Evolutionary conservation across 1,140 invertebrate genomes (phyloP).

Genomic region (Drosophila saltans): DNA sequence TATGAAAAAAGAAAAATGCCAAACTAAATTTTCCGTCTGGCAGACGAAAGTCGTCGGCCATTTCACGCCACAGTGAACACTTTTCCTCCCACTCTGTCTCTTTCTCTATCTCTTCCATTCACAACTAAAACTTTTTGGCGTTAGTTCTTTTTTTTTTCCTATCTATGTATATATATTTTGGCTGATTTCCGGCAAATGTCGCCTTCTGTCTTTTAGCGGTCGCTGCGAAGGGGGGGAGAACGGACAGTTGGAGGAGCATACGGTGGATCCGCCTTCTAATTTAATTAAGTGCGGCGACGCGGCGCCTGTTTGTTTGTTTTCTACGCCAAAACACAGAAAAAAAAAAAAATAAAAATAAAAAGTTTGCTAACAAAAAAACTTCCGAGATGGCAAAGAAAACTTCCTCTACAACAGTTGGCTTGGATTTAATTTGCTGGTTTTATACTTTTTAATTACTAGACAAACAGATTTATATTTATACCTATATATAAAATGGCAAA

Average conservation of each 20-base stretch:
- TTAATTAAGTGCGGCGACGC: constrained; percentile 78
- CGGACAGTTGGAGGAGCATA: neutral
- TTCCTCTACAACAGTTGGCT: constrained; percentile 66
- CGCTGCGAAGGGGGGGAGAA: neutral
- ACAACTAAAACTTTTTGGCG: constrained; percentile 52
- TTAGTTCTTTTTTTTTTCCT: constrained; percentile 53
- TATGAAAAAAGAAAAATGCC: constrained; percentile 15
- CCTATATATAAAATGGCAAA: constrained; percentile 16
- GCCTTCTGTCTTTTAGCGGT: constrained; percentile 35
- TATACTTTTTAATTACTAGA: constrained; percentile 80
- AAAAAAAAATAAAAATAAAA: constrained; percentile 20
- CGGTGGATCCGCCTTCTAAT: constrained; percentile 57
- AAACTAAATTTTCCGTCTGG: constrained; percentile 47
- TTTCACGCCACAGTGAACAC: constrained; percentile 68
- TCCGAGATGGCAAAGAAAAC: constrained; percentile 30
- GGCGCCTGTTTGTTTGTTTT: constrained; percentile 64
- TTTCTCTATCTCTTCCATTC: neutral
- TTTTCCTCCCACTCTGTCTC: neutral
- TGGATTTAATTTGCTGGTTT: constrained; percentile 77
- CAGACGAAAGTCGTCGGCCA: constrained; percentile 64
- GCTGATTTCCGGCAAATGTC: constrained; percentile 65
- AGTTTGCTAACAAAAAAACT: constrained; percentile 29
- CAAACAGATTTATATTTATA: constrained; percentile 55
- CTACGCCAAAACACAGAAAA: constrained; percentile 15
- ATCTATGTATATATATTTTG: constrained; percentile 10